phyloP scores from a whole-genome alignment of 2,888 invertebrate species.

The Andricus curvator region DNA sequence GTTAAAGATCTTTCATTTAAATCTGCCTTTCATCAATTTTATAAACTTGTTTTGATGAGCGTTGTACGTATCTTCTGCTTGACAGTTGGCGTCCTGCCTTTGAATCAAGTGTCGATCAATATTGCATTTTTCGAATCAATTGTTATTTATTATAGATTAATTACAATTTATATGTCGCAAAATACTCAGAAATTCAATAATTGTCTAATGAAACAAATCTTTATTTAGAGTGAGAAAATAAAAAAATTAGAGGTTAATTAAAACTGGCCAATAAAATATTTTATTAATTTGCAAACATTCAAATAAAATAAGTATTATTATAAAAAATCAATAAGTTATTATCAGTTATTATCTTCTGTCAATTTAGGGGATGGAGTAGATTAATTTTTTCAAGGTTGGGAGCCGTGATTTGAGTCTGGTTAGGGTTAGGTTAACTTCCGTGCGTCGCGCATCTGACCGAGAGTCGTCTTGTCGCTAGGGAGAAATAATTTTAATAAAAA shows the following conservation, averaged over 20 bases:
- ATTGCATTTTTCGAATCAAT: not conserved
- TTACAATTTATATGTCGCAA: not conserved
- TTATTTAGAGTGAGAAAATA: not conserved
- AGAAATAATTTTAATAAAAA: slow-evolving; percentile 27
- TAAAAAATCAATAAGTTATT: not conserved
- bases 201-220: not conserved
- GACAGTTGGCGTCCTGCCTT: slow-evolving; percentile 5
- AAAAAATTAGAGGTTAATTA: not conserved
- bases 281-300: not conserved
- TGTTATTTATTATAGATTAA: not conserved
- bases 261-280: not conserved
- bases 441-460: slow-evolving; percentile 40
- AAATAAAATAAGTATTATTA: not conserved
- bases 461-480: slow-evolving; percentile 15
- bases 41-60: not conserved
- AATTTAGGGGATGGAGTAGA: not conserved
- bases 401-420: slow-evolving; percentile 7
- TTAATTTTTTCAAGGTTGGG: slow-evolving; percentile 36
- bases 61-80: not conserved
- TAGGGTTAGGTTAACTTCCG: slow-evolving; percentile 46
- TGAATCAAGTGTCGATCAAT: not conserved
- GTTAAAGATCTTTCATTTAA: not conserved
- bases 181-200: not conserved
- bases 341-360: not conserved
- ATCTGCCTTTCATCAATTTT: not conserved